These are phyloP conservation scores for Dasysyrphus albostriatus DNA, from an alignment of 2,888 invertebrate species.

Conservation along the genomic window DNA sequence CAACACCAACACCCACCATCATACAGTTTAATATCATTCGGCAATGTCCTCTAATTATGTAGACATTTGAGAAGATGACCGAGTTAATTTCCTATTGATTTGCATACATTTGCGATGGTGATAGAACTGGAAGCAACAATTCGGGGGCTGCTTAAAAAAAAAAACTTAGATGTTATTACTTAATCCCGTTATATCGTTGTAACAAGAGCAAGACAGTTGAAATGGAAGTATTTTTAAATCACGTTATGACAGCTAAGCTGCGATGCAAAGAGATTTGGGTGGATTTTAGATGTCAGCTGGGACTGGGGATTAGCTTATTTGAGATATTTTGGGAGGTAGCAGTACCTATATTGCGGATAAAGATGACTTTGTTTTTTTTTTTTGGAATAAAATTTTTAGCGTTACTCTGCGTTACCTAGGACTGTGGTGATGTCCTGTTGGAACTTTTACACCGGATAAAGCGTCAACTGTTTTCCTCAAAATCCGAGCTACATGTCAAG, in stretches of 20 bases:
- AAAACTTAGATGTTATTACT: conserved; percentile 56
- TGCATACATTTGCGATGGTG: conserved; percentile 58
- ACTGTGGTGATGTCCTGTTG: no score
- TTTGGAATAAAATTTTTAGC: no score
- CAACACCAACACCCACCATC: conserved; percentile 73
- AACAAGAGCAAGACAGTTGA: conserved; percentile 24
- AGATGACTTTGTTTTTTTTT: background rate
- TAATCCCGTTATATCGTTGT: conserved; percentile 51
- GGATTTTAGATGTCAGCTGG: conserved; percentile 48
- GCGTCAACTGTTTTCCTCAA: no score
- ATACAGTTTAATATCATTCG: background rate
- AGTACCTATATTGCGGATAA: fast-evolving
- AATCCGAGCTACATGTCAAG: no score
- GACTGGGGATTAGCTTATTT: conserved; percentile 13
- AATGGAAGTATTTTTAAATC: conserved; percentile 55
- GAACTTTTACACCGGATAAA: no score
- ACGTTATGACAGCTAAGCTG: conserved; percentile 66
- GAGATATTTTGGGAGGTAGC: conserved; percentile 4
- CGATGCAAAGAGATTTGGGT: conserved; percentile 52
- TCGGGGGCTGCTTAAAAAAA: conserved; percentile 9
- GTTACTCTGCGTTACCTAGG: no score
- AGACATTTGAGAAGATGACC: conserved; percentile 69
- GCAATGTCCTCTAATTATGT: conserved; percentile 71
- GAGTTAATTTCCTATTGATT: conserved; percentile 73
- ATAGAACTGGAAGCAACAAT: background rate